Conservation (phyloP, 2,797 vertebrate species). For the Enteromius mattozi region DNA sequence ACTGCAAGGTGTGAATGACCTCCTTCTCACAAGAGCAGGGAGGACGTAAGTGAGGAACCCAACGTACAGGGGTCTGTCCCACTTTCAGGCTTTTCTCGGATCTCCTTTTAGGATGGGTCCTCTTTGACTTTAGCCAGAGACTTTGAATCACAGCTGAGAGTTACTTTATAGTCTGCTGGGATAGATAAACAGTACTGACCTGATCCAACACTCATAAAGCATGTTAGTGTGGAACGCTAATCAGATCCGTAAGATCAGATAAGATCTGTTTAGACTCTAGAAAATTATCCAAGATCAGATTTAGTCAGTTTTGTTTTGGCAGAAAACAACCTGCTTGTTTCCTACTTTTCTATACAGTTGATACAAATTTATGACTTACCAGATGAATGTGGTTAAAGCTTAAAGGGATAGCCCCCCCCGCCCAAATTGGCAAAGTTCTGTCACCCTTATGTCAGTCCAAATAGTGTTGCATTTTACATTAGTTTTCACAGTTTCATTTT, state of each 20-base stretch:
- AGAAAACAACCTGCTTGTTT: background rate
- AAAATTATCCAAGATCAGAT: slow-evolving; percentile 11
- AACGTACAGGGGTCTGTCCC: slow-evolving; percentile 42
- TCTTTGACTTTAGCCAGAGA: slow-evolving; percentile 12
- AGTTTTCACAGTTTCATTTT: background rate
- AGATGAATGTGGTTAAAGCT: background rate
- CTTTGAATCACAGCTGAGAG: background rate
- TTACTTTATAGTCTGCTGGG: background rate
- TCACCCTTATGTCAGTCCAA: background rate
- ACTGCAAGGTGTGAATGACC: slow-evolving; percentile 49
- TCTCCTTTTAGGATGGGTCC: background rate
- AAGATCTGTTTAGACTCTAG: background rate
- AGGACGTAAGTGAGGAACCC: slow-evolving; percentile 29
- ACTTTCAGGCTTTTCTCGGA: slow-evolving; percentile 26
- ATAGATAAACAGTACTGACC: background rate
- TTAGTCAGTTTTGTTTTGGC: background rate
- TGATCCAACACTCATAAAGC: slow-evolving; percentile 4
- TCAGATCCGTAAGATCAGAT: background rate
- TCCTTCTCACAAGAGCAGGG: slow-evolving; percentile 48
- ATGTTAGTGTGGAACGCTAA: background rate
- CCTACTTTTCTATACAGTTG: background rate
- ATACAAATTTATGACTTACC: background rate
- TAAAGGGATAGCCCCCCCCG: background rate
- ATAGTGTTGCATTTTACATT: background rate
- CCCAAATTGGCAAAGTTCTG: background rate